Base-by-base conservation (phyloP, 2,113 vertebrate genomes). In the Pangasianodon gigas region DNA sequence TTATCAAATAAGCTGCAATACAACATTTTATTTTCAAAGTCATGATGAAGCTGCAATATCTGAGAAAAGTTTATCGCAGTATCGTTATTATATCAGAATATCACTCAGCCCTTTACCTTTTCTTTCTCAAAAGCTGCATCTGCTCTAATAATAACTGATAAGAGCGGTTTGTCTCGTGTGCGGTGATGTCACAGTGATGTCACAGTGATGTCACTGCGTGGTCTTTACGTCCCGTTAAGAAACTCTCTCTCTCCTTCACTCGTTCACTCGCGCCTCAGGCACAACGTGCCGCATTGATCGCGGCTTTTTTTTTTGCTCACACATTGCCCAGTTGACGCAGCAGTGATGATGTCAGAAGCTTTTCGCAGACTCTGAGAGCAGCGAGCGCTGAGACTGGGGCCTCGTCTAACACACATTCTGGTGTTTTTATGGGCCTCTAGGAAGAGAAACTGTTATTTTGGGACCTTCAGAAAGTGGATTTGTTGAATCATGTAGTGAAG, bases 331-430 rank as follows among this genome's bases (percentile, higher is more conserved):
- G 85, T 85, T 56, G 69, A 79, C 32, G 77, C 84, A 71, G 75
- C 37, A 24, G 29, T 92, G 89, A 90, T 62, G 79, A 90, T 62
- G 79, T 91, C 88, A 84, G 32, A 48, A 58, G 87, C 32, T 71
- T 71, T 88, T 88, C 74, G 24, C 41, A 16, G 58, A 6, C 16
- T 32, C 67, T 37, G 52, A 37, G 24, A 52, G 65, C 41, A 16
- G n/a, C 21, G 51, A 62, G 52, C 6, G 46, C 56, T 65, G 44
- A 87, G 74, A 44, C 74, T 14, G 71, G 69, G 44, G 29, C 48
- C 48, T 52, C 6, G 6, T 52, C 5, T 52, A 81, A 54, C 29
- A 82, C 80, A 56, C 51, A 19, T 82, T 56, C 69, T 41, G 32
- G 2, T 74, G 69, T 44, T 44, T 77, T 56, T 77, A 19, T 82